A percentile compares a stretch with the other conserved stretches of the same genome.
These are phyloP conservation scores for Pelobates fuscus DNA, from an alignment of 2,113 vertebrate species.

Conservation along the genomic window DNA sequence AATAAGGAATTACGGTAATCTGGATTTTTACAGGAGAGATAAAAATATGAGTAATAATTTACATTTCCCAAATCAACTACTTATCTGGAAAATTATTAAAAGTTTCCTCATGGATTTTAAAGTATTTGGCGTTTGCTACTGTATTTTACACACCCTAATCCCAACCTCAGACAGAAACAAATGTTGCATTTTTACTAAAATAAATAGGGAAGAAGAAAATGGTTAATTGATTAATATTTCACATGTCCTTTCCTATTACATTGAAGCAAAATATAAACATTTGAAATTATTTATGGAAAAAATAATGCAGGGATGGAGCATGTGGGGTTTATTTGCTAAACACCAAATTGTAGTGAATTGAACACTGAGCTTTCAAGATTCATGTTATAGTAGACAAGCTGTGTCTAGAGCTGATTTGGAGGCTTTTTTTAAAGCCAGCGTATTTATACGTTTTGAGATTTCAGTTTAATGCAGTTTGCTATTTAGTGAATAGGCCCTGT, in stretches of 20 bases:
- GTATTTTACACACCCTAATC: constrained; percentile 7
- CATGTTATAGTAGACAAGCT: too few relatives aligned
- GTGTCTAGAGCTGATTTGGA: too few relatives aligned
- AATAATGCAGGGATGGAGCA: too few relatives aligned
- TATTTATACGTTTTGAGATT: too few relatives aligned
- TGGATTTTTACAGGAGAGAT: constrained; percentile 1
- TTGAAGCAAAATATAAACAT: background rate
- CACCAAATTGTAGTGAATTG: too few relatives aligned
- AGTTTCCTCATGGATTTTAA: constrained; percentile 2
- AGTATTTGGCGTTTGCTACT: background rate
- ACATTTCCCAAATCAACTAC: background rate
- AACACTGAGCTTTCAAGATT: too few relatives aligned
- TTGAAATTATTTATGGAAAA: background rate
- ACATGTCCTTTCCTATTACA: background rate
- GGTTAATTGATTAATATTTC: background rate
- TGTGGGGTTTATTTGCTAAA: too few relatives aligned
- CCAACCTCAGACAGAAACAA: constrained; percentile 1
- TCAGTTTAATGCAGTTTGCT: too few relatives aligned
- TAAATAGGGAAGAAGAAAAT: background rate
- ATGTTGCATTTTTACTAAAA: background rate
- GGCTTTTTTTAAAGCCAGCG: too few relatives aligned
- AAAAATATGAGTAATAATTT: constrained; percentile 1
- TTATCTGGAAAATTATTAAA: background rate
- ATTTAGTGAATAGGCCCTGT: too few relatives aligned
- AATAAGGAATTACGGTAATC: too few relatives aligned